Evolutionary conservation across 2,113 vertebrate species (phyloP).

Genomic region (Apodemus speciosus): DNA sequence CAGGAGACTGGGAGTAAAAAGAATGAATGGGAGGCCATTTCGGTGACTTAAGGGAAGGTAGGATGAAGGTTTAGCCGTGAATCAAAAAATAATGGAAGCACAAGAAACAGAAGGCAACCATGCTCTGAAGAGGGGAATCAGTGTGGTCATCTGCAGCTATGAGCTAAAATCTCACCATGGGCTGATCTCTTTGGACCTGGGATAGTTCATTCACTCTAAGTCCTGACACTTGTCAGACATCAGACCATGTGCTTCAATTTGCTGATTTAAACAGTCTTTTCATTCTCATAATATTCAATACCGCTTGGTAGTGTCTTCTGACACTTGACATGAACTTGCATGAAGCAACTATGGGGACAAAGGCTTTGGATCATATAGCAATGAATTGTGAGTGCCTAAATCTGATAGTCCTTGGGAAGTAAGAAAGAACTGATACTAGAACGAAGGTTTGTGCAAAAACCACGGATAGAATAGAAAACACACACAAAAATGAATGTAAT

Average conservation of each 20-base stretch:
- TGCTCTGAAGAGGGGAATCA: neutral
- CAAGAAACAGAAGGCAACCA: neutral
- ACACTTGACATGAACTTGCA: neutral
- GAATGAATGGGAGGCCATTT: neutral
- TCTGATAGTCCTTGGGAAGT: neutral
- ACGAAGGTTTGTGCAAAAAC: neutral
- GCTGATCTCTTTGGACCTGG: neutral
- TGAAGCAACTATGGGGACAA: neutral
- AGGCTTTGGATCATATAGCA: neutral
- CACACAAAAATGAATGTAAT: neutral
- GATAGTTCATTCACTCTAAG: neutral
- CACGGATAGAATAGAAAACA: neutral
- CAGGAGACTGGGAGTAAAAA: neutral
- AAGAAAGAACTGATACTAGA: neutral
- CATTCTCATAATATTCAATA: neutral
- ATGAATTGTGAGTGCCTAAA: neutral
- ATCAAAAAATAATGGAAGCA: neutral
- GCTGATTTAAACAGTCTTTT: constrained; percentile 35
- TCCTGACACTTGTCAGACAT: neutral
- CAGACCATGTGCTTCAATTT: neutral
- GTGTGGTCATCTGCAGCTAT: neutral
- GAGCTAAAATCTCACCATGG: neutral
- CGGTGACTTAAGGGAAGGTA: neutral
- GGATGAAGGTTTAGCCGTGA: neutral
- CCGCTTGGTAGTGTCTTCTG: constrained; percentile 13